Evolutionary conservation across 2,113 vertebrate genomes (phyloP).

Genomic region (Galbula dea): DNA sequence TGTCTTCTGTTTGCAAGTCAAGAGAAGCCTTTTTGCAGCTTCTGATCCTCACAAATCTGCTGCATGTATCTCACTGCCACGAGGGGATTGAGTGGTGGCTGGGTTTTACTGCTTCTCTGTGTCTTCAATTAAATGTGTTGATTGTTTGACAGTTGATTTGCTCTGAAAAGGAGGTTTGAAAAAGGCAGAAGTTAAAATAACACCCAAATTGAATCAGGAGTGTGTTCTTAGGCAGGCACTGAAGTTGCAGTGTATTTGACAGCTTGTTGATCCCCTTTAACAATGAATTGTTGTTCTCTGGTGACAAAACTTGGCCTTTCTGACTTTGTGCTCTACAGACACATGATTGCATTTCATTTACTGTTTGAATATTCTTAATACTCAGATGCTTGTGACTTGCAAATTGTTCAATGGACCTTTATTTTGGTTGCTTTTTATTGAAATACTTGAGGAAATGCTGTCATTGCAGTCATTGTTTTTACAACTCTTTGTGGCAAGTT

Average conservation of each 20-base stretch:
- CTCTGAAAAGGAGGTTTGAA: background rate
- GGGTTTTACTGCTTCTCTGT: background rate
- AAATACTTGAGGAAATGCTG: constrained; percentile 2
- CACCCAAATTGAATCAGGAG: background rate
- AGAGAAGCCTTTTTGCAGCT: background rate
- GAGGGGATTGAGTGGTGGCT: background rate
- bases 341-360: background rate
- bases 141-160: background rate
- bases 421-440: constrained; percentile 14
- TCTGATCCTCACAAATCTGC: background rate
- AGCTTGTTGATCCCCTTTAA: background rate
- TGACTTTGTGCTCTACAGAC: background rate
- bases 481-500: background rate
- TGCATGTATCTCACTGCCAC: background rate
- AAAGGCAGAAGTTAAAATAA: background rate
- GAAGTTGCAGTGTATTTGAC: background rate
- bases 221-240: background rate
- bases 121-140: background rate
- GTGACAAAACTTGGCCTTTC: background rate
- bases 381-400: background rate
- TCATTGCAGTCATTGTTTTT: background rate
- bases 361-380: background rate
- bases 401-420: background rate
- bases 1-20: background rate
- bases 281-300: background rate